Percentiles rank a stretch among this genome's conserved stretches.
These are phyloP conservation scores for Bubo scandiacus DNA, from an alignment of 2,113 vertebrate species.

Conservation along the genomic window DNA sequence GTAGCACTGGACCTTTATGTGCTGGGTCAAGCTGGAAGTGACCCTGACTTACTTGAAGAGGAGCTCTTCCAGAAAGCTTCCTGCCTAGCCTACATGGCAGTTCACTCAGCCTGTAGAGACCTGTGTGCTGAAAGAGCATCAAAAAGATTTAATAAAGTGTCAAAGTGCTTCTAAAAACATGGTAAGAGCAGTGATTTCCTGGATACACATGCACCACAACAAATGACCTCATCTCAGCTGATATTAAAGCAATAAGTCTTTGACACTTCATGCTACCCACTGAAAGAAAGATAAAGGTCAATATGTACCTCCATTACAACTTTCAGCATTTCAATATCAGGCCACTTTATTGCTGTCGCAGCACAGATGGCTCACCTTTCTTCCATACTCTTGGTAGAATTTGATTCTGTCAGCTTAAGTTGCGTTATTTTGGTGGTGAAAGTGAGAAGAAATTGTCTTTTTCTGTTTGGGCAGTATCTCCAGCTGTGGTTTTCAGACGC, in stretches of 20 bases:
- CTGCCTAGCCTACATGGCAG: neutral
- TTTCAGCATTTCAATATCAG: constrained; percentile 69
- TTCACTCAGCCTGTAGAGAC: constrained; percentile 28
- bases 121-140: constrained; percentile 40
- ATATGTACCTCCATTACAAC: constrained; percentile 75
- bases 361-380: constrained; percentile 47
- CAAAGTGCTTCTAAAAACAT: constrained; percentile 55
- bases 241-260: constrained; percentile 83
- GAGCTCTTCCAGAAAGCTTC: constrained; percentile 8
- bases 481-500: neutral
- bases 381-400: constrained; percentile 56
- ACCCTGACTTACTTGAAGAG: neutral
- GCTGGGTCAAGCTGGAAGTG: neutral
- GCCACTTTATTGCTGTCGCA: constrained; percentile 61
- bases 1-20: neutral
- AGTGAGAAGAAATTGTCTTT: constrained; percentile 57
- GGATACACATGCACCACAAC: constrained; percentile 41
- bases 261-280: constrained; percentile 65
- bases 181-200: constrained; percentile 56
- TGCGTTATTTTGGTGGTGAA: constrained; percentile 23
- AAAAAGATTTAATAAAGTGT: constrained; percentile 66
- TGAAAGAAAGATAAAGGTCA: constrained; percentile 77
- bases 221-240: constrained; percentile 59
- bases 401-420: constrained; percentile 65
- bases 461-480: neutral